A percentile compares a stretch with the other conserved stretches of the same genome.
Conservation (phyloP, 1,140 invertebrate genomes). For the Bombus huntii region DNA sequence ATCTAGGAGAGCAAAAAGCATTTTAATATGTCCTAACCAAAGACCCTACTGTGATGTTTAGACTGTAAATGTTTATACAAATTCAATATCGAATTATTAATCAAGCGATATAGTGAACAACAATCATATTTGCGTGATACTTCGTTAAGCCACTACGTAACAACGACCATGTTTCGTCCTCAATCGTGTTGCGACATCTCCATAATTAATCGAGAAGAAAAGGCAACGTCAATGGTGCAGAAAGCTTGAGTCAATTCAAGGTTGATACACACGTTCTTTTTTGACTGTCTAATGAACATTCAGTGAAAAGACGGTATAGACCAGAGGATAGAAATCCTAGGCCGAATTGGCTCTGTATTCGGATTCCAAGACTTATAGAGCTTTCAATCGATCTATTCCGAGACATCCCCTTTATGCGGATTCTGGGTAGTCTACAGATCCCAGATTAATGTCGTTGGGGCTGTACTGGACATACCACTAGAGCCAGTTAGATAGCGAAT, state of each 20-base stretch:
- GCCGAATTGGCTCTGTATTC: conserved; percentile 9
- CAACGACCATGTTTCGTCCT: neutral
- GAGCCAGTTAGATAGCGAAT: conserved; percentile 34
- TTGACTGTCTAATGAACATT: conserved; percentile 20
- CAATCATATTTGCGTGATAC: too few relatives aligned
- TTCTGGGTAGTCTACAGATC: conserved; percentile 47
- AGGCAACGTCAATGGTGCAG: too few relatives aligned
- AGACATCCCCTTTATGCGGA: conserved; percentile 53
- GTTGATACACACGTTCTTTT: neutral
- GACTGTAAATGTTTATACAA: too few relatives aligned
- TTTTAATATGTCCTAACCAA: too few relatives aligned
- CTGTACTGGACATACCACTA: conserved; percentile 49
- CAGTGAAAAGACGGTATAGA: neutral
- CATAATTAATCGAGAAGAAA: conserved; percentile 10
- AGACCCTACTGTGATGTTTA: too few relatives aligned
- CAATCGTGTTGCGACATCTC: neutral
- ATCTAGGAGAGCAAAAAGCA: too few relatives aligned
- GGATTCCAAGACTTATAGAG: conserved; percentile 31
- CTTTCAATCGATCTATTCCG: conserved; percentile 46
- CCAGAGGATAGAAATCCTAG: neutral
- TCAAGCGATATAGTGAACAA: too few relatives aligned
- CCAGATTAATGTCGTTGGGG: conserved; percentile 50
- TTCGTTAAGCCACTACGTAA: neutral
- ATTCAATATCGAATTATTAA: too few relatives aligned
- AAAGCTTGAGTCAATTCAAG: neutral